These are phyloP conservation scores for Pseudotriccus pelzelni DNA, from an alignment of 2,797 vertebrate genomes.

Conservation along the genomic window DNA sequence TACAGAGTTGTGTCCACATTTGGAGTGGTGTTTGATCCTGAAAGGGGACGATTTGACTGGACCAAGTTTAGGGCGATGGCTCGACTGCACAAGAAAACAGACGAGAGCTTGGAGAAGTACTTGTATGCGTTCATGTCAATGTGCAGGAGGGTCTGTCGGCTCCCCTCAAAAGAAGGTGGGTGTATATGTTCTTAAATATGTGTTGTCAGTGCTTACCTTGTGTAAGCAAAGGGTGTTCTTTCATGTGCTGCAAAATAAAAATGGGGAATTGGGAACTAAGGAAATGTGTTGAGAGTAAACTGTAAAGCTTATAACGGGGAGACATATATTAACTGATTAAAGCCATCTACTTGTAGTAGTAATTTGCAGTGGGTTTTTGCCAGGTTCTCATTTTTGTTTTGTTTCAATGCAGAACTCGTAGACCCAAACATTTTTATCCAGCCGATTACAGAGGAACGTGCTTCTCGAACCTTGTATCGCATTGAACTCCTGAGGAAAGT, in stretches of 20 bases:
- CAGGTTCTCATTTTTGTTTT: conserved; percentile 9
- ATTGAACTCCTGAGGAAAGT: conserved; percentile 95
- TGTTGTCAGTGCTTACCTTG: not conserved
- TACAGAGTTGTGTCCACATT: conserved; percentile 98
- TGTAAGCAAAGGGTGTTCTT: not conserved
- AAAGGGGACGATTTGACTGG: conserved; percentile 92
- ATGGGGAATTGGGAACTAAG: not conserved
- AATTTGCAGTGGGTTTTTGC: not conserved
- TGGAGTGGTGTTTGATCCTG: conserved; percentile 97
- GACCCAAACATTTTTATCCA: conserved; percentile 93
- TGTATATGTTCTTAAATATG: not conserved
- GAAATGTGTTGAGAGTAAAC: not conserved
- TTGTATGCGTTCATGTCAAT: conserved; percentile 94
- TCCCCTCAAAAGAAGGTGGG: conserved; percentile 91
- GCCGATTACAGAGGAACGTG: conserved; percentile 96
- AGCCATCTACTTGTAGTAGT: not conserved
- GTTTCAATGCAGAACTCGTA: conserved; percentile 78
- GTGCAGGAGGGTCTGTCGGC: conserved; percentile 94
- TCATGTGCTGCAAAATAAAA: not conserved
- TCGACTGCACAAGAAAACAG: conserved; percentile 96
- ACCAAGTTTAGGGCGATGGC: conserved; percentile 98
- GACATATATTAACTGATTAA: not conserved
- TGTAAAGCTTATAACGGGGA: not conserved
- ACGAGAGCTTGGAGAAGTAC: conserved; percentile 97
- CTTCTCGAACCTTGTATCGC: conserved; percentile 94